These are phyloP conservation scores for Meloe dianella DNA, from an alignment of 2,888 invertebrate genomes.

Conservation along the genomic window DNA sequence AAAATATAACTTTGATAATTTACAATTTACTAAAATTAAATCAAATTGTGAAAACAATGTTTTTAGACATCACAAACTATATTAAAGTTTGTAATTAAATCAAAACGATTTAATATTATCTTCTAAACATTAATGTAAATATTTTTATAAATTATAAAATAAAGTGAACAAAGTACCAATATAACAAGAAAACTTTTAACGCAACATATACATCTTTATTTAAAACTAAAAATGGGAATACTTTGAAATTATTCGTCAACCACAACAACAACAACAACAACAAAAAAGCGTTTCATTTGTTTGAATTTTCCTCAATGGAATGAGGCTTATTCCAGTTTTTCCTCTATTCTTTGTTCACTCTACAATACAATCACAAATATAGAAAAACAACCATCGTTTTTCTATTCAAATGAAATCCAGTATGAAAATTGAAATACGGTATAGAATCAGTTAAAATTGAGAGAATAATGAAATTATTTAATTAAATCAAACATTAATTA, in stretches of 20 bases:
- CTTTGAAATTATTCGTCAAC: not conserved
- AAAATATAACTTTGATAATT: not conserved
- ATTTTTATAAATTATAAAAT: not conserved
- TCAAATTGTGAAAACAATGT: too few species aligned
- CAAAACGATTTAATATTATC: not conserved
- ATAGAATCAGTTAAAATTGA: not conserved
- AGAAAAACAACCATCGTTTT: not conserved
- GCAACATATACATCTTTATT: not conserved
- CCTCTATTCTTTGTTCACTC: not conserved
- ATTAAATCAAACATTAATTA: not conserved
- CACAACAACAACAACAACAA: too few species aligned
- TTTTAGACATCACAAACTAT: not conserved
- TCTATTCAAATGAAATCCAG: not conserved
- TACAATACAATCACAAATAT: not conserved
- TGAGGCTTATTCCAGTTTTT: not conserved
- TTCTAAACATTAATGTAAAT: not conserved
- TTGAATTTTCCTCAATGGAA: not conserved
- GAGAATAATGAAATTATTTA: not conserved
- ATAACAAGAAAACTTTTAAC: not conserved
- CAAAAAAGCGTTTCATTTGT: not conserved
- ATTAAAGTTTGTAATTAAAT: slow-evolving; percentile 1
- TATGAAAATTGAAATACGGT: not conserved
- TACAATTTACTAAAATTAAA: not conserved
- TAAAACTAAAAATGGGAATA: not conserved
- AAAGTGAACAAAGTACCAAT: not conserved